A percentile compares a stretch with the other conserved stretches of the same genome.
phyloP scores from a whole-genome alignment of 1,140 invertebrate genomes.

The Zeugodacus cucurbitae region DNA sequence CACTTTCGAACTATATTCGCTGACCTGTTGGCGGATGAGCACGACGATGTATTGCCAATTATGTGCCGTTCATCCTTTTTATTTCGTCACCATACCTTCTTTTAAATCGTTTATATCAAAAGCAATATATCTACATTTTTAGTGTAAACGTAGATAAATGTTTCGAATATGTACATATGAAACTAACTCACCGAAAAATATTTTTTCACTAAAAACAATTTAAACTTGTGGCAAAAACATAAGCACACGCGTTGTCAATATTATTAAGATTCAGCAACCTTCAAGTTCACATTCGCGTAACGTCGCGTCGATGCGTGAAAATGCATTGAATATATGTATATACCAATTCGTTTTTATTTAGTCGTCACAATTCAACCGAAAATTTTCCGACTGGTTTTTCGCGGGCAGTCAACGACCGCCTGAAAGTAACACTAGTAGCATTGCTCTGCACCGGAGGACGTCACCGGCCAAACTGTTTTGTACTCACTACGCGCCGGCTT shows the following conservation, averaged over 20 bases:
- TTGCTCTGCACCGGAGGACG: constrained; percentile 44
- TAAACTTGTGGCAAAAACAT: neutral
- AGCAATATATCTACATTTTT: neutral
- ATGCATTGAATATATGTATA: neutral
- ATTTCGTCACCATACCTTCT: neutral
- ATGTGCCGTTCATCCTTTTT: neutral
- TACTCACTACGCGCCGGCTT: neutral
- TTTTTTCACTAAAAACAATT: neutral
- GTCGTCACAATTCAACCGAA: neutral
- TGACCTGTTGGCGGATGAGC: neutral
- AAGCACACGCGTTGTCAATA: neutral
- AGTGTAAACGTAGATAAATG: neutral
- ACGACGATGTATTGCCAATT: too few relatives aligned
- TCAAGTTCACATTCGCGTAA: neutral
- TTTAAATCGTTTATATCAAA: neutral
- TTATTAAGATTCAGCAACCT: neutral
- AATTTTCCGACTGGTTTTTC: constrained; percentile 6
- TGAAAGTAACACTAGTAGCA: neutral
- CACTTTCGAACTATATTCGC: constrained; percentile 14
- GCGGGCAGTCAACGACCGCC: neutral
- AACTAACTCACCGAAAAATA: neutral
- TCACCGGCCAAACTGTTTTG: constrained; percentile 44
- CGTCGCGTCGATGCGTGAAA: neutral
- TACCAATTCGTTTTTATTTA: neutral
- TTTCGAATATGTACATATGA: neutral